Evolutionary conservation across 2,797 vertebrate species (phyloP), one percentile per base, ranked within the genome.

Genomic region (Premnoplex brunnescens): DNA sequence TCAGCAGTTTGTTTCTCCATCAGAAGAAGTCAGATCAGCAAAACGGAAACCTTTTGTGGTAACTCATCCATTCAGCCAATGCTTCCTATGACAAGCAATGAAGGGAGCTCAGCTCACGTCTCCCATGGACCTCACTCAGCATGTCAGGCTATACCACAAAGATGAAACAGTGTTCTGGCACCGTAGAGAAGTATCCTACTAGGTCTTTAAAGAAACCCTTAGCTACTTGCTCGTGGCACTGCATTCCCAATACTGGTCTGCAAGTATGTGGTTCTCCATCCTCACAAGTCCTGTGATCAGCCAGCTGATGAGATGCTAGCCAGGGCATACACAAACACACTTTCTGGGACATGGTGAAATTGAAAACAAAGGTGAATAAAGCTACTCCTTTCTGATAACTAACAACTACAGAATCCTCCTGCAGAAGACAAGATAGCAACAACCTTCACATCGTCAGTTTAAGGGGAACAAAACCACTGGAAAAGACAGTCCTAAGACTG

Each of bases 11-110:
- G 48, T 39, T 91, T 66, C 83, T 75, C 28, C 46, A 41, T 48
- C 39, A 90, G 73, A 60, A 66, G 37, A 64, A 66, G 43, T 30
- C 52, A 74, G 22, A 43, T 91, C 85, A 87, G 82, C 66, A 90
- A 78, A 96, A 84, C 0, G 0, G 82, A 96, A 95, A 60, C 21
- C 52, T 77, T 88, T 85, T n/a, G 28, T 88, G 75, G 24, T 36
- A 92, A 69, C 13, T 71, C 91, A 89, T 59, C 55, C 43, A 1
- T 81, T 79, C 84, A 93, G 28, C 34, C 69, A 90, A n/a, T 0
- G 0, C 21, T 88, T 93, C 44, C 54, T 32, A 59, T 27, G 28
- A 58, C 37, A 82, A 91, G 34, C 28, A 32, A 79, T 26, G 55
- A 82, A 62, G 14, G 28, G 18, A 81, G 30, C 14, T 60, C 37